These are phyloP conservation scores for Apostichopus parvimensis DNA, from an alignment of 35 echinoderm and acorn worm genomes.

Conservation along the genomic window DNA sequence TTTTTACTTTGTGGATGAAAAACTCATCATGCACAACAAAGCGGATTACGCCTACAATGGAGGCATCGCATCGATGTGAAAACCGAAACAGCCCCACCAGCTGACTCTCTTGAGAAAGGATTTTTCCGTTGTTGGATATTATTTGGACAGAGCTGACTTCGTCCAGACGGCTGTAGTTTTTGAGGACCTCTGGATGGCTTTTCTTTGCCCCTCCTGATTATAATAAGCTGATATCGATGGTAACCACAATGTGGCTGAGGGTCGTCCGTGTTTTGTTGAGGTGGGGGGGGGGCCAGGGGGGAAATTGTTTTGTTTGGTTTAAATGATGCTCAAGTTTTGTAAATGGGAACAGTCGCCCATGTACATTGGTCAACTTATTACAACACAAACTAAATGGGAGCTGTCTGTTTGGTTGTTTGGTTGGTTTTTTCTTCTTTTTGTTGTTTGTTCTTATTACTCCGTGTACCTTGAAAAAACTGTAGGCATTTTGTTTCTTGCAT, in stretches of 20 bases:
- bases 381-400: background rate
- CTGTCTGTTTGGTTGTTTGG: background rate
- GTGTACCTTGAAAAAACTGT: background rate
- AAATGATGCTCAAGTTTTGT: background rate
- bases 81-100: background rate
- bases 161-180: background rate
- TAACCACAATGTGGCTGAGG: background rate
- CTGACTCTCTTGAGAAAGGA: too few relatives aligned
- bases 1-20: slow-evolving; percentile 99
- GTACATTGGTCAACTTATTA: background rate
- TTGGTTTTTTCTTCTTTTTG: background rate
- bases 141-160: background rate
- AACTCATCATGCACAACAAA: slow-evolving; percentile 99
- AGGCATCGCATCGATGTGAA: slow-evolving; percentile 92
- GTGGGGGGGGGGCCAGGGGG: too few relatives aligned
- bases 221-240: background rate
- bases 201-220: background rate
- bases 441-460: background rate
- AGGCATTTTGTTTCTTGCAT: background rate
- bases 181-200: background rate
- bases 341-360: background rate
- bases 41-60: slow-evolving; percentile 99
- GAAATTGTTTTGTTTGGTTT: background rate
- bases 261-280: background rate
- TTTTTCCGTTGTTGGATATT: background rate